A percentile compares a stretch with the other conserved stretches of the same genome.
Conservation (phyloP, 2,888 invertebrate genomes). For the Lasioglossum calceatum region DNA sequence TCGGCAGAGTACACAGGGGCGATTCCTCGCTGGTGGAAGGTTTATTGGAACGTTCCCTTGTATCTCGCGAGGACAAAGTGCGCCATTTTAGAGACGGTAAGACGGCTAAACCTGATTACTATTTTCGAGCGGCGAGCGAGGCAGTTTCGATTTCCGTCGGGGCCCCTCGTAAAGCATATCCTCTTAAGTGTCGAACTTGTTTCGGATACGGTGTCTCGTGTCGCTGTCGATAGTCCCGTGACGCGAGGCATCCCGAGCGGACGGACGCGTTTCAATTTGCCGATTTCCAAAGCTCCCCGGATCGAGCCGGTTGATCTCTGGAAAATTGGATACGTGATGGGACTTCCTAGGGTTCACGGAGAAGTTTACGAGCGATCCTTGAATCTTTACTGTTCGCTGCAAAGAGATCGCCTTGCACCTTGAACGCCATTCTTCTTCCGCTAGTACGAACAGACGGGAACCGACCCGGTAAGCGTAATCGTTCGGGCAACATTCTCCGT, state of each 20-base stretch:
- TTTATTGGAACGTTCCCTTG: not conserved
- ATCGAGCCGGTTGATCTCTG: conserved; percentile 81
- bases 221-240: conserved; percentile 40
- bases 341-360: conserved; percentile 76
- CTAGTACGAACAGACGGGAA: conserved; percentile 16
- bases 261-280: conserved; percentile 71
- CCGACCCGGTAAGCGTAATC: conserved; percentile 19
- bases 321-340: conserved; percentile 84
- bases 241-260: conserved; percentile 47
- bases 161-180: conserved; percentile 19
- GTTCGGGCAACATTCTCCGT: conserved; percentile 11
- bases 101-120: conserved; percentile 32
- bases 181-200: conserved; percentile 43
- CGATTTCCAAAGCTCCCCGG: conserved; percentile 79
- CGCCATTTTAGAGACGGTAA: not conserved
- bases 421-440: conserved; percentile 45
- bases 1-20: not conserved
- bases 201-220: conserved; percentile 21
- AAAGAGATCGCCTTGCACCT: conserved; percentile 42
- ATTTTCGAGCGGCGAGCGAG: not conserved
- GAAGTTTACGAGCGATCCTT: conserved; percentile 76
- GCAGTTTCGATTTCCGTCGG: conserved; percentile 28
- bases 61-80: not conserved
- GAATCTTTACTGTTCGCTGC: conserved; percentile 65
- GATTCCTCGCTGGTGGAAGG: not conserved